These are phyloP conservation scores for Polypterus bichir DNA, from an alignment of 2,113 vertebrate species.

Conservation along the genomic window DNA sequence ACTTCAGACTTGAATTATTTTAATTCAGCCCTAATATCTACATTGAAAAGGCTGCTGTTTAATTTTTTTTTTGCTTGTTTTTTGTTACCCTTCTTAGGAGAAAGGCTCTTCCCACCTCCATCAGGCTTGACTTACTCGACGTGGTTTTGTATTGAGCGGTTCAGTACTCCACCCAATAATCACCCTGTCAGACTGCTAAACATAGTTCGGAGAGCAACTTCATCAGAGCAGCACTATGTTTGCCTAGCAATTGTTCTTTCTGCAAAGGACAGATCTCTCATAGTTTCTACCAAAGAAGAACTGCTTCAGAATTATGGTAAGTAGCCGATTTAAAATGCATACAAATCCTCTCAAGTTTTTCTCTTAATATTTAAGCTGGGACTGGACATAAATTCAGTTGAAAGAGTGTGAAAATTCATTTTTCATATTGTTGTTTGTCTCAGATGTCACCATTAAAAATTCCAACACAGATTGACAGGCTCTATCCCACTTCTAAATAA, in stretches of 20 bases:
- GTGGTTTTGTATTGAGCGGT: slow-evolving; percentile 94
- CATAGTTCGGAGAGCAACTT: slow-evolving; percentile 72
- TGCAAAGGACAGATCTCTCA: slow-evolving; percentile 77
- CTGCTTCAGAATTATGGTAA: slow-evolving; percentile 83
- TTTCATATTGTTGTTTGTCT: no score
- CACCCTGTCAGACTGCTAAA: slow-evolving; percentile 85
- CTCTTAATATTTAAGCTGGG: no score
- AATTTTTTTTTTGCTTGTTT: slow-evolving; percentile 6
- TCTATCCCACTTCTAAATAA: no score
- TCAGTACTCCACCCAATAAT: slow-evolving; percentile 62
- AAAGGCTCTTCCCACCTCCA: slow-evolving; percentile 85
- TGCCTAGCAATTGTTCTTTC: slow-evolving; percentile 85
- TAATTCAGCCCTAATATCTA: neutral
- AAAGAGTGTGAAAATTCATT: no score
- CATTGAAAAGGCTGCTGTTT: neutral
- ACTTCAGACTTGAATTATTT: neutral
- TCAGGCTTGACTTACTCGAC: slow-evolving; percentile 88
- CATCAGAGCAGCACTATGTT: slow-evolving; percentile 92
- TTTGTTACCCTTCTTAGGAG: slow-evolving; percentile 48
- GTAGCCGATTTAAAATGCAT: slow-evolving; percentile 6
- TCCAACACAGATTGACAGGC: no score
- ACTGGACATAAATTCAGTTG: no score
- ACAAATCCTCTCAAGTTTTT: no score
- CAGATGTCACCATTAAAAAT: neutral
- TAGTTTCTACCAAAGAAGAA: slow-evolving; percentile 92